Evolutionary conservation across 2,888 invertebrate species (phyloP).

Genomic region (Meiosimyza platycephala): DNA sequence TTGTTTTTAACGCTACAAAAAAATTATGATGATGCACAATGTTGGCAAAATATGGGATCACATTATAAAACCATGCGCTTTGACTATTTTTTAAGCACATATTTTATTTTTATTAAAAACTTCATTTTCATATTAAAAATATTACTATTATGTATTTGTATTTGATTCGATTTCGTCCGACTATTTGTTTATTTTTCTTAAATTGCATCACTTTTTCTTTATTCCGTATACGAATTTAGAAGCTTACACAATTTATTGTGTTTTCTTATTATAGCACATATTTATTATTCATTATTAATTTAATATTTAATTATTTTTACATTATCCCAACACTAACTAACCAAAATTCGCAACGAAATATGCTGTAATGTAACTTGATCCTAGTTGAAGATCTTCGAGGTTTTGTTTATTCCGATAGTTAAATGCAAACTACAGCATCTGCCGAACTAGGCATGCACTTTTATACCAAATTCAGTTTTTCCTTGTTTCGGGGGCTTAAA

Average conservation of each 20-base stretch:
- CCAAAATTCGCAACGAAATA: background rate
- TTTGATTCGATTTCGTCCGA: too few relatives aligned
- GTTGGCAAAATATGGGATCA: background rate
- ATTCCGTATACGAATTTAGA: too few relatives aligned
- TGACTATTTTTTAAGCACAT: background rate
- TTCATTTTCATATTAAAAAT: too few relatives aligned
- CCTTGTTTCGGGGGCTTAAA: conserved; percentile 4
- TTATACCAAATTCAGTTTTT: conserved; percentile 56
- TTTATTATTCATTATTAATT: too few relatives aligned
- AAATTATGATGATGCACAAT: background rate
- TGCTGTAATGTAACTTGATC: background rate
- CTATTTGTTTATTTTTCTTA: too few relatives aligned
- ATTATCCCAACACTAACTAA: background rate
- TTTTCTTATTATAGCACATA: too few relatives aligned
- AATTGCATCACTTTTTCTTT: too few relatives aligned
- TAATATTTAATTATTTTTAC: too few relatives aligned
- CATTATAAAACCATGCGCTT: too few relatives aligned
- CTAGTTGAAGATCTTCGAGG: background rate
- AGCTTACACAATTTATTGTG: too few relatives aligned
- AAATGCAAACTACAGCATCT: conserved; percentile 63
- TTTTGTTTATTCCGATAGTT: conserved; percentile 53
- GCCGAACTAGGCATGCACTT: conserved; percentile 58
- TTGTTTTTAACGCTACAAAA: background rate
- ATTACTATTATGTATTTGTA: too few relatives aligned
- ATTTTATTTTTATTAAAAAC: background rate